Evolutionary conservation across 1,140 invertebrate species (phyloP).

Genomic region (Leucophenga varia): DNA sequence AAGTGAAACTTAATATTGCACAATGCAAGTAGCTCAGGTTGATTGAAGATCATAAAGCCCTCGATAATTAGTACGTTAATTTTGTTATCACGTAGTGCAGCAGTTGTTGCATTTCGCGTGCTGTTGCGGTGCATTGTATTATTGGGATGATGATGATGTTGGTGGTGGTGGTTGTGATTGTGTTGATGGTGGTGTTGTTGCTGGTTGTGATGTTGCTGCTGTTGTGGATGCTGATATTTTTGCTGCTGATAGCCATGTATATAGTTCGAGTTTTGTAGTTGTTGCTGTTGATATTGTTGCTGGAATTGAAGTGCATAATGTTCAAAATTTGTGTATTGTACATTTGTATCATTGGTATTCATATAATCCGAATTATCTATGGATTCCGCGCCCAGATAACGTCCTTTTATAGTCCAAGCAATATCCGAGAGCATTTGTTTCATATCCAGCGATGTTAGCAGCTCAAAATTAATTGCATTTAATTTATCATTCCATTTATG

Average conservation of each 20-base stretch:
- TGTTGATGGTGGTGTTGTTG: conserved; percentile 21
- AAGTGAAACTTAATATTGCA: conserved; percentile 75
- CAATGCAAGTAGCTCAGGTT: conserved; percentile 64
- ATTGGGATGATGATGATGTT: conserved; percentile 21
- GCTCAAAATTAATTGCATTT: conserved; percentile 78
- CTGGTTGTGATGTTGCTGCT: conserved; percentile 13
- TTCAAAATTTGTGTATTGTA: conserved; percentile 39
- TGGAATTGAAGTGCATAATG: conserved; percentile 42
- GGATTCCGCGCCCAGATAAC: conserved; percentile 11
- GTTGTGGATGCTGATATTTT: conserved; percentile 18
- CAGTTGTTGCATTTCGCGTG: conserved; percentile 31
- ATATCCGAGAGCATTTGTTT: conserved; percentile 62
- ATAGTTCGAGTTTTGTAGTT: conserved; percentile 26
- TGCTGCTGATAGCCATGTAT: conserved; percentile 15
- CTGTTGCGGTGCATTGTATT: conserved; percentile 32
- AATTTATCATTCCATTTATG: conserved; percentile 67
- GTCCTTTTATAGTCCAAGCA: conserved; percentile 37
- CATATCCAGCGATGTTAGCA: conserved; percentile 74
- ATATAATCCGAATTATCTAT: conserved; percentile 14
- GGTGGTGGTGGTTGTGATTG: conserved; percentile 23
- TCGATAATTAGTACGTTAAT: conserved; percentile 70
- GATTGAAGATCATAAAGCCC: conserved; percentile 75
- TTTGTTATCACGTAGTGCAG: conserved; percentile 43
- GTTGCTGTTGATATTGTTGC: conserved; percentile 28
- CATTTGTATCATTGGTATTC: conserved; percentile 2